Evolutionary conservation across 2,888 invertebrate species (phyloP).

Genomic region (Pachliopta kotzebuea): DNA sequence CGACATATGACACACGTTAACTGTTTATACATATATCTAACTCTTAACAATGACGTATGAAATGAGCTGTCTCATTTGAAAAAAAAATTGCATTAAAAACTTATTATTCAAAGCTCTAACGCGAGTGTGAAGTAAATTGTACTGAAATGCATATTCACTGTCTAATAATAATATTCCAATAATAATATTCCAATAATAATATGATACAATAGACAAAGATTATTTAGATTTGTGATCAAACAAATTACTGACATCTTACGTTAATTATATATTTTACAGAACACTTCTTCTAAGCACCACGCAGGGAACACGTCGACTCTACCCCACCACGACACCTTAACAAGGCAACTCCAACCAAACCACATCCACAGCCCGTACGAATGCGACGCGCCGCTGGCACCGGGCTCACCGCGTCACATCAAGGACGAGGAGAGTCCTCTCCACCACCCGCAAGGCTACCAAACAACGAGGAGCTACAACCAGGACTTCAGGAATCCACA

Average conservation of each 20-base stretch:
- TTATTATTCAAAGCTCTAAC: no score
- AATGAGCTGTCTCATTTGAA: conserved; percentile 29
- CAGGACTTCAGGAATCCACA: conserved; percentile 74
- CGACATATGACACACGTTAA: background rate
- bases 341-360: conserved; percentile 71
- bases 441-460: conserved; percentile 66
- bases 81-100: background rate
- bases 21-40: background rate
- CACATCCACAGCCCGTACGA: conserved; percentile 80
- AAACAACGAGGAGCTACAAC: conserved; percentile 71
- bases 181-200: background rate
- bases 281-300: conserved; percentile 92
- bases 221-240: background rate
- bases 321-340: conserved; percentile 83
- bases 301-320: conserved; percentile 84
- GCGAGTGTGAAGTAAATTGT: background rate
- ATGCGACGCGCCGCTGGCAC: conserved; percentile 65
- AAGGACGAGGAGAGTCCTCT: conserved; percentile 71
- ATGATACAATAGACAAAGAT: background rate
- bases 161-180: background rate
- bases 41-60: conserved; percentile 22
- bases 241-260: background rate
- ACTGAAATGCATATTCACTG: background rate
- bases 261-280: conserved; percentile 74
- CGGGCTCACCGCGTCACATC: conserved; percentile 71